Conservation (phyloP, 2,797 vertebrate genomes). For the Liasis olivaceus region DNA sequence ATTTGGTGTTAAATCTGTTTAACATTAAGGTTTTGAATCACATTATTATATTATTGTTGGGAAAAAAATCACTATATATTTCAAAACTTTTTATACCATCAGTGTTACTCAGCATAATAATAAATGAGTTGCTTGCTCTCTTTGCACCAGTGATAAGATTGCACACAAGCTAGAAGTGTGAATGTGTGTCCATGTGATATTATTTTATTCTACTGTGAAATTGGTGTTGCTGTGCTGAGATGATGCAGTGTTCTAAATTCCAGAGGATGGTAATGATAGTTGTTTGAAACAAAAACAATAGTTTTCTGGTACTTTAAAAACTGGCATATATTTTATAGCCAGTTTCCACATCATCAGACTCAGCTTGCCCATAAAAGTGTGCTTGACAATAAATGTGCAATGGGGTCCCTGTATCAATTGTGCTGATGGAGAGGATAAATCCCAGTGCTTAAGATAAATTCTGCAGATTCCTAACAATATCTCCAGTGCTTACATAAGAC, state of each 20-base stretch:
- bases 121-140: constrained; percentile 48
- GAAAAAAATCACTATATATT: constrained; percentile 49
- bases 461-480: not conserved
- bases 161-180: not conserved
- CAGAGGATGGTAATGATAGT: not conserved
- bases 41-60: constrained; percentile 36
- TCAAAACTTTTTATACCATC: constrained; percentile 41
- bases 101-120: constrained; percentile 33
- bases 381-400: not conserved
- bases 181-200: not conserved
- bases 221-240: not conserved
- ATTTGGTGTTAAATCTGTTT: constrained; percentile 65
- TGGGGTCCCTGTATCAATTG: not conserved
- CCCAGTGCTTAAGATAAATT: not conserved
- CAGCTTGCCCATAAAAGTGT: not conserved
- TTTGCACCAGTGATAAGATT: constrained; percentile 37
- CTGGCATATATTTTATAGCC: not conserved
- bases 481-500: not conserved
- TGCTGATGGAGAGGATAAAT: not conserved
- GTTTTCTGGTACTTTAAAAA: not conserved
- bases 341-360: not conserved
- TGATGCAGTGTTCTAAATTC: not conserved
- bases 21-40: constrained; percentile 55
- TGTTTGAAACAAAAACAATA: not conserved
- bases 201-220: not conserved